Evolutionary conservation across 2,888 invertebrate species (phyloP), one percentile per base, ranked within the genome.

Genomic region (Conchocele bisecta): DNA sequence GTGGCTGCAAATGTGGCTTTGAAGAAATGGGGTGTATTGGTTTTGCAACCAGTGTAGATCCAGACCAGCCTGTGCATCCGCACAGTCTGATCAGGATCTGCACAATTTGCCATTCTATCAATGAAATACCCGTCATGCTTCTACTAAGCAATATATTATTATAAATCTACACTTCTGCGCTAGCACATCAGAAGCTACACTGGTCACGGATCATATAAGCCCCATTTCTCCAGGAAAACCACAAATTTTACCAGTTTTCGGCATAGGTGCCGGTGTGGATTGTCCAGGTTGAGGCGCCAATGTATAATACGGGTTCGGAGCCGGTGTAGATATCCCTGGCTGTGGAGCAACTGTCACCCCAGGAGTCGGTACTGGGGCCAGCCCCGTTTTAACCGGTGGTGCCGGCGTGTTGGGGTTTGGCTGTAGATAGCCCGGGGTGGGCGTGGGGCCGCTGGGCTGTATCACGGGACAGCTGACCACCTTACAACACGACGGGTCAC

Each of bases 401-500:
- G 79, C 69, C 24, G 81, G 79, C 20, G 79, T 81, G 51, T 69
- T 64, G 26, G 83, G 82, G 60, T 73, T 81, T 22, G 78, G 79
- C 24, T 20, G 28, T 9, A 82, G 42, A 58, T 79, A 83, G 15
- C 85, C 85, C 46, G 85, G 85, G 2, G 77, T 69, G 33, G 82
- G 82, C 13, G 64, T 59, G 7, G 81, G 77, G 4, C 70, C 67
- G 53, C 74, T 60, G 29, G 79, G 75, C 20, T 82, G 79, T 20
- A 75, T 67, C 46, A 79, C 64, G 35, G 82, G 81, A 53, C 85
- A 85, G 44, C 76, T 69, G 3, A 84, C 82, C 1, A 83, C 80
- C 75, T 83, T 72, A 58, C 85, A 86, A 65, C 85, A 86, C 17
- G 77, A 44, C 29, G 85, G 85, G 57, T 86, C 83, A 37, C 73